Evolutionary conservation across 2,113 vertebrate genomes (phyloP), one percentile per base, ranked within the genome.

Genomic region (Labeo catla): DNA sequence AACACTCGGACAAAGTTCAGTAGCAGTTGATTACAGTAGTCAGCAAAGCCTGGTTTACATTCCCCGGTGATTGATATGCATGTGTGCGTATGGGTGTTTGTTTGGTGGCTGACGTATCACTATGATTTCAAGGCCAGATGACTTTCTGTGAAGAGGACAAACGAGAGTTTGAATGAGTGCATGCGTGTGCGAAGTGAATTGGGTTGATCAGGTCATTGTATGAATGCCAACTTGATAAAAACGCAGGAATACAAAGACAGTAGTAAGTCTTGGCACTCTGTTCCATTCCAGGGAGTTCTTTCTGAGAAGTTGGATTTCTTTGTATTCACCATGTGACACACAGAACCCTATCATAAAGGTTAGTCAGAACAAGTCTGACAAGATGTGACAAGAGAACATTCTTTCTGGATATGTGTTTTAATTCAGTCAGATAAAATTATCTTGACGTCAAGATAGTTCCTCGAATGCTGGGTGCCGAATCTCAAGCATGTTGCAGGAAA

Each of bases 1-100:
- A 76, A 68, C 63, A 76, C 83, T 76, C 43, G 72, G 83, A 45
- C 57, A 77, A 76, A 76, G 83, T 65, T 74, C 43, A 76, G 45
- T 23, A 50, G n/a, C 21, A 36, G 47, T 11, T 65, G 59, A 81
- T 47, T 63, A 81, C 13, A 81, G 21, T 63, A 36, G 36, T 65
- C 72, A 15, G 83, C 59, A 77, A 65, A 84, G 23, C 72, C 23
- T 76, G 72, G 45, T 76, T 86, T 73, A 81, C 78, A 16, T 70
- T 68, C 54, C 54, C 78, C 49, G 52, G 13, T 73, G 79, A 86
- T 43, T 81, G 52, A 70, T 61, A 68, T 19, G 21, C 39, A 15
- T 74, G 47, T 81, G 78, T 47, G 21, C 72, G 68, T 23, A 8
- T 59, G 54, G 65, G 9, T 83, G 57, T 7, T 23, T 86, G 45